Base-by-base conservation (phyloP, 1,140 invertebrate genomes). In the Cheumatopsyche charites region DNA sequence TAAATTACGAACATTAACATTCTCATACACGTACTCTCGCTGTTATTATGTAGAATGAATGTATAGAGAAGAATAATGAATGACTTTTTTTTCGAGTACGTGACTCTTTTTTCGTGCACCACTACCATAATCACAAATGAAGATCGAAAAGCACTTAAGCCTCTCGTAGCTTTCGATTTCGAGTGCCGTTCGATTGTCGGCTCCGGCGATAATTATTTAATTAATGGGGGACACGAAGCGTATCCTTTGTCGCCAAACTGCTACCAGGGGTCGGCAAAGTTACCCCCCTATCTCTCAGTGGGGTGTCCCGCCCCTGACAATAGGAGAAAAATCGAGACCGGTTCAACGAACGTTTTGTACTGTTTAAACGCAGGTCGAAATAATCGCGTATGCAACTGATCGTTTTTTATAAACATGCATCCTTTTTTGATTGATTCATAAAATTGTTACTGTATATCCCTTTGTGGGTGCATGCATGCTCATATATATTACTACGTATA, bases 141-240 rank as follows among this genome's bases (percentile, higher is more conserved):
- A 58, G 55, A 58, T 58, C 62, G 41, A 17, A 17, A 43, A 72
- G 15, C 63, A 52, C 61, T 73, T 68, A 26, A 73, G 41, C 5
- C 19, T 17, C 15, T 43, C 41, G 29, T 63, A 49, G 4, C 45
- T 49, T 42, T 42, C 62, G 9, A 49, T 26, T 36, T 62, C 15
- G 23, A 42, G 63, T 9, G 43, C 29, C 23, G 65, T 67, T 62
- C 19, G 21, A 71, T 71, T 71, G 62, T 62, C 42, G 47, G 69
- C 47, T 52, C 47, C 62, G 29, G 62, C 26, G 63, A 66, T 66
- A 75, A 72, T 75, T 68, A 62, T 49, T 75, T 75, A 75, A 75
- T 75, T 75, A 75, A 75, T 75, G 47, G 73, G 47, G 68, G 62
- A 26, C 63, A 63, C 61, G 62, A 72, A 72, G 62, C 67, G 47